These are phyloP conservation scores for Octodonta nipae DNA, from an alignment of 2,888 invertebrate genomes.

Conservation along the genomic window DNA sequence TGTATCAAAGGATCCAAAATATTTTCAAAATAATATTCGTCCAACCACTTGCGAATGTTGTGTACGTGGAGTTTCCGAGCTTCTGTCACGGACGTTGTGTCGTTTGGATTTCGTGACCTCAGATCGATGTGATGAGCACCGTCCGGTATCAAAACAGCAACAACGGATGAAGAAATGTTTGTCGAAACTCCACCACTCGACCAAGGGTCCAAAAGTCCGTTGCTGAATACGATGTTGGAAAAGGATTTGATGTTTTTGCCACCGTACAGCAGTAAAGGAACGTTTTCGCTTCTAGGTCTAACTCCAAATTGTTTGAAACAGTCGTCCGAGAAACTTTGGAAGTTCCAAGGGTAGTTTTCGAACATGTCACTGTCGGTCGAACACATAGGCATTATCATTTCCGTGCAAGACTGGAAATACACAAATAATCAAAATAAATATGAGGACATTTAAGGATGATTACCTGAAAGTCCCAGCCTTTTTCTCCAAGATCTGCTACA, in stretches of 20 bases:
- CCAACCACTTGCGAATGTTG: conserved; percentile 47
- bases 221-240: conserved; percentile 67
- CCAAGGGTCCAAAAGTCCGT: conserved; percentile 80
- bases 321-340: conserved; percentile 45
- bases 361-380: conserved; percentile 65
- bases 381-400: conserved; percentile 95
- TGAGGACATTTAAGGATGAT: neutral
- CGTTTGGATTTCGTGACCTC: conserved; percentile 46
- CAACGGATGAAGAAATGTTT: conserved; percentile 50
- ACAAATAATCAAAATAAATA: no score
- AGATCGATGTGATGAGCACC: conserved; percentile 80
- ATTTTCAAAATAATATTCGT: no score
- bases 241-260: conserved; percentile 55
- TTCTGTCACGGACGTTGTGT: conserved; percentile 50
- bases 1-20: no score
- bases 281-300: conserved; percentile 44
- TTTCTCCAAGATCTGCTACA: conserved; percentile 48
- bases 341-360: conserved; percentile 60
- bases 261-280: conserved; percentile 66
- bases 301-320: conserved; percentile 55
- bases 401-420: conserved; percentile 77
- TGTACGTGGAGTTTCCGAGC: conserved; percentile 50
- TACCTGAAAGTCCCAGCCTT: conserved; percentile 76
- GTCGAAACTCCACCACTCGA: conserved; percentile 68
- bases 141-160: conserved; percentile 62